phyloP scores from a whole-genome alignment of 2,888 invertebrate genomes.

The Teleogryllus oceanicus region DNA sequence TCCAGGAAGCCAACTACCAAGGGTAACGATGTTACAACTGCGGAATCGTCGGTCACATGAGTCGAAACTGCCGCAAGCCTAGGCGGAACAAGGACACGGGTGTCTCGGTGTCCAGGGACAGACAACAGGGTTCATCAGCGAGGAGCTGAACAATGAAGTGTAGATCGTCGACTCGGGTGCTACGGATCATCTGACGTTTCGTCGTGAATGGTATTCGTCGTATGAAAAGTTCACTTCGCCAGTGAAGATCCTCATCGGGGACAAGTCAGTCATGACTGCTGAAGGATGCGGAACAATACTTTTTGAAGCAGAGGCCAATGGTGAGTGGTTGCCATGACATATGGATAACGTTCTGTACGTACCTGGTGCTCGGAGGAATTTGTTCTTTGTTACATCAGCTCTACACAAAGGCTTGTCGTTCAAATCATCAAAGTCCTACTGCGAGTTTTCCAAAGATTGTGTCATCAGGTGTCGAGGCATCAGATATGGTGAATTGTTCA shows the following conservation, averaged over 20 bases:
- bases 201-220: slow-evolving; percentile 34
- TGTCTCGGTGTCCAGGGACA: no score
- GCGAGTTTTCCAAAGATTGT: slow-evolving; percentile 28
- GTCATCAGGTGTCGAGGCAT: slow-evolving; percentile 25
- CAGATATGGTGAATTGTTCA: slow-evolving; percentile 20
- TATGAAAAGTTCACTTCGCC: slow-evolving; percentile 32
- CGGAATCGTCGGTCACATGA: slow-evolving; percentile 33
- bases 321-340: slow-evolving; percentile 29
- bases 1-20: slow-evolving; percentile 18
- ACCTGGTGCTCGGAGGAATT: slow-evolving; percentile 30
- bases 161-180: slow-evolving; percentile 36
- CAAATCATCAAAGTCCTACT: slow-evolving; percentile 23
- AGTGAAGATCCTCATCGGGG: slow-evolving; percentile 26
- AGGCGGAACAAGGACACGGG: no score
- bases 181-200: slow-evolving; percentile 36
- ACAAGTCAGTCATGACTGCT: slow-evolving; percentile 26
- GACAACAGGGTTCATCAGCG: slow-evolving; percentile 32
- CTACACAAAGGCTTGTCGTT: no score
- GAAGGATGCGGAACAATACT: slow-evolving; percentile 34
- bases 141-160: slow-evolving; percentile 26
- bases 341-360: slow-evolving; percentile 26
- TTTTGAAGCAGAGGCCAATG: no score
- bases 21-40: slow-evolving; percentile 32
- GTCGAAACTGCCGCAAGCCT: no score
- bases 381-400: slow-evolving; percentile 31